Percentiles rank a stretch among this genome's conserved stretches.
These are phyloP conservation scores for Azemiops feae DNA, from an alignment of 2,113 vertebrate genomes.

Conservation along the genomic window DNA sequence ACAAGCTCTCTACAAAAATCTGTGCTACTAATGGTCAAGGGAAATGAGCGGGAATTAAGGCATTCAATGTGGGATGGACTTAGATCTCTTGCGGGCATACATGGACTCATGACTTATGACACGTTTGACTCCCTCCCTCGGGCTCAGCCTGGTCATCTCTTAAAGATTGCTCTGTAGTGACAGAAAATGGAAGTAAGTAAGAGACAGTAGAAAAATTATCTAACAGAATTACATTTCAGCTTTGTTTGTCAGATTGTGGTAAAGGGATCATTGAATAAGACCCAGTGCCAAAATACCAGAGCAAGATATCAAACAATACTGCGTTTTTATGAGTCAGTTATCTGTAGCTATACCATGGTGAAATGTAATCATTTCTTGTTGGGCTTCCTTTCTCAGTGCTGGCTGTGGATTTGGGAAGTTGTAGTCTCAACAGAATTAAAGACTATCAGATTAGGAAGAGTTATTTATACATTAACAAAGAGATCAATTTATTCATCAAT, in stretches of 20 bases:
- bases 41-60: background rate
- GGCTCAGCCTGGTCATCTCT: background rate
- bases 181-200: background rate
- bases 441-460: background rate
- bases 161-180: background rate
- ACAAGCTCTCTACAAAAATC: background rate
- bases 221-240: background rate
- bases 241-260: background rate
- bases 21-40: background rate
- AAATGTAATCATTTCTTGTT: background rate
- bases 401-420: background rate
- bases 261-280: background rate
- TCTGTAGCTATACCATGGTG: background rate
- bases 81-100: background rate
- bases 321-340: background rate
- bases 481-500: background rate
- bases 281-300: background rate
- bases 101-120: background rate
- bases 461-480: background rate
- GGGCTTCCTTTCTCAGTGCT: background rate
- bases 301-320: background rate
- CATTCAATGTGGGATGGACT: background rate
- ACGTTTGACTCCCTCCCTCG: fast-evolving
- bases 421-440: background rate
- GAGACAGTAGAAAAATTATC: background rate